Conservation (phyloP, 2,888 invertebrate genomes). For the Phaonia tiefii region DNA sequence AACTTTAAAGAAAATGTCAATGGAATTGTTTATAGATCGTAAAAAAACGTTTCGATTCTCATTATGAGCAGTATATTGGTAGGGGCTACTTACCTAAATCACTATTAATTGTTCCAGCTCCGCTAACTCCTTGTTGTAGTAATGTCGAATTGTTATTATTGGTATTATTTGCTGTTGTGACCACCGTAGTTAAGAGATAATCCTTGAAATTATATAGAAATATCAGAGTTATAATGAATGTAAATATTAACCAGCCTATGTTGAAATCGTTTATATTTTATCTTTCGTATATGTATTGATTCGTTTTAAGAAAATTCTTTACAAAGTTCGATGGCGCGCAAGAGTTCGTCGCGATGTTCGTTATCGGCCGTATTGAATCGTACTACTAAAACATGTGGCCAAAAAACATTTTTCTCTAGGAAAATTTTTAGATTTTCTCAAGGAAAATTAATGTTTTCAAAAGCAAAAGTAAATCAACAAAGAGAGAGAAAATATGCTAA, state of each 20-base stretch:
- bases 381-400: slow-evolving; percentile 44
- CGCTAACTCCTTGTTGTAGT: slow-evolving; percentile 49
- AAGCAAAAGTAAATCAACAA: slow-evolving; percentile 18
- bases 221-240: slow-evolving; percentile 66
- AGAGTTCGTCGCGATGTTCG: slow-evolving; percentile 47
- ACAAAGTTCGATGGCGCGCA: slow-evolving; percentile 40
- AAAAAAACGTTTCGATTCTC: slow-evolving; percentile 1
- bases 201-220: slow-evolving; percentile 74
- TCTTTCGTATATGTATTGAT: slow-evolving; percentile 31
- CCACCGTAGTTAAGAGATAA: slow-evolving; percentile 73
- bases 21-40: slow-evolving; percentile 41
- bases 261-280: slow-evolving; percentile 33
- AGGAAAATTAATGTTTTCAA: not conserved
- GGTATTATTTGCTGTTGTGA: slow-evolving; percentile 63
- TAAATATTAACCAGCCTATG: slow-evolving; percentile 50
- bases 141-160: slow-evolving; percentile 65
- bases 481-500: not conserved
- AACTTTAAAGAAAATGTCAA: slow-evolving; percentile 24
- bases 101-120: slow-evolving; percentile 52
- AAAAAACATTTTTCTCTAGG: slow-evolving; percentile 42
- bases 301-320: slow-evolving; percentile 65
- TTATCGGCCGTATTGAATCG: slow-evolving; percentile 47
- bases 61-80: not conserved
- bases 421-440: slow-evolving; percentile 35
- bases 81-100: slow-evolving; percentile 60